Percentiles rank a stretch among this genome's conserved stretches.
Evolutionary conservation across 2,113 vertebrate species (phyloP).

Genomic region (Hyla sarda): DNA sequence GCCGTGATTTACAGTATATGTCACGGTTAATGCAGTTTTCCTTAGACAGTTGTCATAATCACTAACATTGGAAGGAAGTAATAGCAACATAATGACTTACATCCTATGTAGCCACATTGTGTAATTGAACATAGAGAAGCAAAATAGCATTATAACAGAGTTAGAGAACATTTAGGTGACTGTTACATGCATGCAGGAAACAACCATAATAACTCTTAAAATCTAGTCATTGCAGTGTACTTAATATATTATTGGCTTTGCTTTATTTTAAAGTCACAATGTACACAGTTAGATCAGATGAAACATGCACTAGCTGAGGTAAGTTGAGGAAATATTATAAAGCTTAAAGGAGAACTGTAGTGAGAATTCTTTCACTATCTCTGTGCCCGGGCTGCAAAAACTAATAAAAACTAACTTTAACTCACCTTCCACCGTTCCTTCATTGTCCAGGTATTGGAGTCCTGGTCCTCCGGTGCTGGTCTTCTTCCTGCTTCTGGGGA

Average conservation of each 20-base stretch:
- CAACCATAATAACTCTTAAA: neutral
- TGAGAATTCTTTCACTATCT: too few relatives aligned
- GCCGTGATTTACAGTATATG: slow-evolving; percentile 51
- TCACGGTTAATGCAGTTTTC: slow-evolving; percentile 58
- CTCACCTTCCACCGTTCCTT: too few relatives aligned
- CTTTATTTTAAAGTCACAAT: neutral
- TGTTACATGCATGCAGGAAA: neutral
- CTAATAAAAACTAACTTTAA: too few relatives aligned
- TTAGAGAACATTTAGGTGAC: neutral
- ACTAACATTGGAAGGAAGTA: slow-evolving; percentile 52
- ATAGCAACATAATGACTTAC: slow-evolving; percentile 58
- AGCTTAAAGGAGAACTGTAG: neutral
- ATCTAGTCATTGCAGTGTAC: neutral
- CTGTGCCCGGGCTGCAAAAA: too few relatives aligned
- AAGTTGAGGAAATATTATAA: neutral
- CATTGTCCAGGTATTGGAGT: too few relatives aligned
- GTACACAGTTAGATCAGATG: too few relatives aligned
- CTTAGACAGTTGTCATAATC: slow-evolving; percentile 57
- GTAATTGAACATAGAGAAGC: slow-evolving; percentile 52
- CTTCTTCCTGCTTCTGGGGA: too few relatives aligned
- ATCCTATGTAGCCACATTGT: slow-evolving; percentile 52
- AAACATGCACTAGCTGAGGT: neutral
- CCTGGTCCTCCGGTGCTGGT: too few relatives aligned
- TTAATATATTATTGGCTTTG: neutral
- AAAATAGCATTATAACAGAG: neutral